These are phyloP conservation scores for Synaphobranchus kaupii DNA, from an alignment of 2,797 vertebrate genomes.

Conservation along the genomic window DNA sequence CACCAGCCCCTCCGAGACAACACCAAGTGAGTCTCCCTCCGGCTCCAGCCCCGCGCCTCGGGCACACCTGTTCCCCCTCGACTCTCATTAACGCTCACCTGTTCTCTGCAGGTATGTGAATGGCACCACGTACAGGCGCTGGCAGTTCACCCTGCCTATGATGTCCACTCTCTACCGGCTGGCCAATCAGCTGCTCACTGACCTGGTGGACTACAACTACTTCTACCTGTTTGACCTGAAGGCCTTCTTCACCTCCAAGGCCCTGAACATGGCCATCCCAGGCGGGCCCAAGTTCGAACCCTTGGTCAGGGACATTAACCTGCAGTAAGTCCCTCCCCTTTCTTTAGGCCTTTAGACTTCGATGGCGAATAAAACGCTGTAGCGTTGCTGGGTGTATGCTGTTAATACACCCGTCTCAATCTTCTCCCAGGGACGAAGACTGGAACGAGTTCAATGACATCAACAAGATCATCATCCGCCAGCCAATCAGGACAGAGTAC, in stretches of 20 bases:
- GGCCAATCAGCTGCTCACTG: conserved; percentile 96
- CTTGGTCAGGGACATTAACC: conserved; percentile 95
- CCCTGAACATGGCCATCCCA: conserved; percentile 98
- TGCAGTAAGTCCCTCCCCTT: conserved; percentile 81
- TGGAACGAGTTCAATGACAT: conserved; percentile 99
- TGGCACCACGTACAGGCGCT: conserved; percentile 95
- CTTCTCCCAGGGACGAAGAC: conserved; percentile 88
- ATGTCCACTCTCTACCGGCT: conserved; percentile 98
- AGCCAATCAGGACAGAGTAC: conserved; percentile 97
- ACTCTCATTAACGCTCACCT: neutral
- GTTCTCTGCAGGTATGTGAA: conserved; percentile 84
- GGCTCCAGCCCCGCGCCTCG: neutral
- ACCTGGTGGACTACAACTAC: conserved; percentile 96
- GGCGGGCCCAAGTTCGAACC: conserved; percentile 98
- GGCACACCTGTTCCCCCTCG: too few relatives aligned
- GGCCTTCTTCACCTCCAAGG: conserved; percentile 98
- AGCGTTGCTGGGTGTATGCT: neutral
- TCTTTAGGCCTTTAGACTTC: too few relatives aligned
- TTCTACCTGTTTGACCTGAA: conserved; percentile 98
- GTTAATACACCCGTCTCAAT: neutral
- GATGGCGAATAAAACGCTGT: too few relatives aligned
- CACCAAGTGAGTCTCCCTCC: conserved; percentile 76
- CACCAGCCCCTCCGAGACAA: conserved; percentile 95
- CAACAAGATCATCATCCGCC: conserved; percentile 99
- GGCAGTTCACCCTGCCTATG: conserved; percentile 98